phyloP scores from a whole-genome alignment of 1,140 invertebrate genomes.

The Lasaia peninsularis region DNA sequence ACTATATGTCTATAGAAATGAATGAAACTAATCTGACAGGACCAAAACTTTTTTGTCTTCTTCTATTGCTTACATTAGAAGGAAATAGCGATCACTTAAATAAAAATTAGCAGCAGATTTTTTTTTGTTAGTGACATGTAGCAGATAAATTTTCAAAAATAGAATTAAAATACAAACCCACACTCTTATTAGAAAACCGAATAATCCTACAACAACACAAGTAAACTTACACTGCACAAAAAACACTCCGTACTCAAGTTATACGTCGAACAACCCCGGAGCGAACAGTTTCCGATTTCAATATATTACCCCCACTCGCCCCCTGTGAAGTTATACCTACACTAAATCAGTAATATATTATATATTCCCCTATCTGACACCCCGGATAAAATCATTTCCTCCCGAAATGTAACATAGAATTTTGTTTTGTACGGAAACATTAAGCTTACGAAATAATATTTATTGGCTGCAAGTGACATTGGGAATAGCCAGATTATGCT shows the following conservation, averaged over 20 bases:
- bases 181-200: no score
- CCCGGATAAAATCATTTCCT: conserved; percentile 9
- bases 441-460: neutral
- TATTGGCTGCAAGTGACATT: neutral
- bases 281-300: conserved; percentile 15
- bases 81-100: no score
- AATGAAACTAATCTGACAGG: no score
- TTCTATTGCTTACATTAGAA: no score
- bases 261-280: neutral
- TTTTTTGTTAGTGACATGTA: no score
- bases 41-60: no score
- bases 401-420: neutral
- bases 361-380: conserved; percentile 11
- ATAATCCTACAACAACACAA: no score
- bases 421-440: conserved; percentile 5
- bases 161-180: no score
- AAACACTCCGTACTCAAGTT: neutral
- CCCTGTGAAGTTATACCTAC: conserved; percentile 8
- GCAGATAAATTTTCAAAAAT: no score
- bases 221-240: no score
- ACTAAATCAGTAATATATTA: conserved; percentile 5
- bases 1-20: no score
- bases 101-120: no score
- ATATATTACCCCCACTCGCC: conserved; percentile 5
- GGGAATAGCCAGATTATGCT: neutral